Base-by-base conservation (phyloP, 2,888 invertebrate genomes). In the Esperia sulphurella region DNA sequence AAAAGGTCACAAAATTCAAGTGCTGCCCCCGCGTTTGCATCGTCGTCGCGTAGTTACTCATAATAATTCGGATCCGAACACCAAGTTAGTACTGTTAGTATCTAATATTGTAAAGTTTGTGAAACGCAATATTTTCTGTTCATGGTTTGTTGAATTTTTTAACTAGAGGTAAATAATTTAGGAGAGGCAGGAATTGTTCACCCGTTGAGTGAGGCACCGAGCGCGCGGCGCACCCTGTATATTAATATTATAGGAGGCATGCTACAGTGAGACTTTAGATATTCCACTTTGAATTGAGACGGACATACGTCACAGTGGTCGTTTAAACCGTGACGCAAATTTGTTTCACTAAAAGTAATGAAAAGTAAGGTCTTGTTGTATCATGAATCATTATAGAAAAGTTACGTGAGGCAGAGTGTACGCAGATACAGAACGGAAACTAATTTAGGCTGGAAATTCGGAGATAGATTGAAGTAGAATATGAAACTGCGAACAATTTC, bases 141-240 rank as follows among this genome's bases (percentile, higher is more conserved):
- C 59, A 82, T 79, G 72, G 66, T 74, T 82, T 80, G 81, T 82
- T 83, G 76, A 79, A 70, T 83, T 82, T 77, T 69, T 63, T 58
- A 21, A 62, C 55, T 68, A 63, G 73, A 67, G 51, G 54, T 64
- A 64, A 68, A 57, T 62, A 51, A 56, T 49, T 59, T 55, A 57
- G 55, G 55, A 54, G 39, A 31, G 45, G 41, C 29, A 37, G 30
- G 10, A 38, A 38, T 45, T 42, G 29, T 69, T 78, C 85, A 87
- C 87, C 87, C 84, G 86, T 87, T 86, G 85, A 88, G 85, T 86
- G 84, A 85, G 81, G 82, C 86, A 86, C 86, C 51, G 64, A 54
- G 51, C 63, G 65, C 69, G 65, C 65, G 55, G 59, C 67, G 65
- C 71, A 61, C 58, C 12, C 8, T 59, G 56, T 61, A 58, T 65